A percentile compares a stretch with the other conserved stretches of the same genome.
These are phyloP conservation scores for Drosophila ogumai DNA, from an alignment of 1,140 invertebrate species.

Conservation along the genomic window DNA sequence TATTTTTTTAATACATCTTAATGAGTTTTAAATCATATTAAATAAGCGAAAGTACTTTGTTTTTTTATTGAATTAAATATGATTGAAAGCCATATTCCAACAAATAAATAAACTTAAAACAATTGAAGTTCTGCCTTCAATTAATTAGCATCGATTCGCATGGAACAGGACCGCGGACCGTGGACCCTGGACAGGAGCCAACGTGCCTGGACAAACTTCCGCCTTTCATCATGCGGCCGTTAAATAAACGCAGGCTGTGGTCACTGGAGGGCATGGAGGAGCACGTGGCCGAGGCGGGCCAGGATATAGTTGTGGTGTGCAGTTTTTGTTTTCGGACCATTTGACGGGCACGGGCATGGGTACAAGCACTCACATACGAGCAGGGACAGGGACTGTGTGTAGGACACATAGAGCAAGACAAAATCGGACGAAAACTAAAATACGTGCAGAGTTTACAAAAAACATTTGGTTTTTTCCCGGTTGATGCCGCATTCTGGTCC, in stretches of 20 bases:
- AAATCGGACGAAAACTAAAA: constrained; percentile 67
- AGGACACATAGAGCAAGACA: constrained; percentile 57
- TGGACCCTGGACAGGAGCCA: constrained; percentile 21
- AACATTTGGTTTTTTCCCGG: constrained; percentile 62
- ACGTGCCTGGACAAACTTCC: constrained; percentile 69
- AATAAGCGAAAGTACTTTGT: not conserved
- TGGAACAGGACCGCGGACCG: constrained; percentile 9
- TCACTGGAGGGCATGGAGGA: constrained; percentile 13
- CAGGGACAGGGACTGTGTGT: not conserved
- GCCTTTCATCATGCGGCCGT: constrained; percentile 52
- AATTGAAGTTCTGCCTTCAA: constrained; percentile 56
- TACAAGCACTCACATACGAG: constrained; percentile 13
- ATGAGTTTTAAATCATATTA: not conserved
- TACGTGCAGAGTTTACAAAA: constrained; percentile 78
- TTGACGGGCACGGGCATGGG: constrained; percentile 49
- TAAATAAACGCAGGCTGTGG: constrained; percentile 62
- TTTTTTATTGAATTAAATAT: not conserved
- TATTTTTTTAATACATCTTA: too few relatives aligned
- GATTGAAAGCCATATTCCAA: not conserved
- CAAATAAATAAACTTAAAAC: constrained; percentile 11
- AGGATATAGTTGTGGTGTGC: constrained; percentile 63
- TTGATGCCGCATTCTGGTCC: constrained; percentile 38
- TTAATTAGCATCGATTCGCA: constrained; percentile 71
- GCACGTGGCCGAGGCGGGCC: constrained; percentile 1
- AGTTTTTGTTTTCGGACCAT: constrained; percentile 76